Percentiles rank a stretch among this genome's conserved stretches.
Conservation (phyloP, 2,888 invertebrate species). For the Apamea sordens region DNA sequence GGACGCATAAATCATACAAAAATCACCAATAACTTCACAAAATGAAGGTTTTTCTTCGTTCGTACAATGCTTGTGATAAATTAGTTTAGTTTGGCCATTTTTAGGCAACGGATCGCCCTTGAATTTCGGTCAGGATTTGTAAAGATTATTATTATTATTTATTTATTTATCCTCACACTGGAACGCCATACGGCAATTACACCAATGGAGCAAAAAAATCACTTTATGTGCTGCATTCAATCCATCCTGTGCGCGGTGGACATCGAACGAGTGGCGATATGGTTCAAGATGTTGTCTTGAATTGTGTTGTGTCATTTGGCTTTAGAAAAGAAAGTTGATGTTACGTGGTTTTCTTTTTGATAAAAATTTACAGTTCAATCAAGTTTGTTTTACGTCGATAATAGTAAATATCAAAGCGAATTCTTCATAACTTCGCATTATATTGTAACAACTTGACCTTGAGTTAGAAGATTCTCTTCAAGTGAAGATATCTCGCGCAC, state of each 20-base stretch:
- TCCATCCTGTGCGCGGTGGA: too few relatives aligned
- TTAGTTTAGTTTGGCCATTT: conserved; percentile 49
- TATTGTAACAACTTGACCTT: background rate
- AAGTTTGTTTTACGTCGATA: background rate
- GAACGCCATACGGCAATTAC: too few relatives aligned
- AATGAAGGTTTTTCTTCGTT: conserved; percentile 38
- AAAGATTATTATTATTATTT: too few relatives aligned
- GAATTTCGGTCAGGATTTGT: conserved; percentile 16
- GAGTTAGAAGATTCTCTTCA: background rate
- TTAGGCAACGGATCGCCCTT: conserved; percentile 22
- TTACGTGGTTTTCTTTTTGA: background rate
- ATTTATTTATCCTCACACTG: too few relatives aligned
- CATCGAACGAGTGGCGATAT: too few relatives aligned
- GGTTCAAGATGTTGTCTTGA: conserved; percentile 6
- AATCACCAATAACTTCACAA: conserved; percentile 63
- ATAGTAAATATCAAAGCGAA: background rate
- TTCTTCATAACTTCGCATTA: background rate
- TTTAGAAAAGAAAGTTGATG: background rate
- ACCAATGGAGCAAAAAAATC: too few relatives aligned
- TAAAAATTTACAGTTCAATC: too few relatives aligned
- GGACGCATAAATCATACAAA: conserved; percentile 68
- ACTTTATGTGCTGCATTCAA: too few relatives aligned
- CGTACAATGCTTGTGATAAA: conserved; percentile 54
- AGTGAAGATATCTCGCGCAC: background rate
- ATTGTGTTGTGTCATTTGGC: conserved; percentile 8